Conservation (phyloP, 2,113 vertebrate species). For the Chiloscyllium plagiosum region DNA sequence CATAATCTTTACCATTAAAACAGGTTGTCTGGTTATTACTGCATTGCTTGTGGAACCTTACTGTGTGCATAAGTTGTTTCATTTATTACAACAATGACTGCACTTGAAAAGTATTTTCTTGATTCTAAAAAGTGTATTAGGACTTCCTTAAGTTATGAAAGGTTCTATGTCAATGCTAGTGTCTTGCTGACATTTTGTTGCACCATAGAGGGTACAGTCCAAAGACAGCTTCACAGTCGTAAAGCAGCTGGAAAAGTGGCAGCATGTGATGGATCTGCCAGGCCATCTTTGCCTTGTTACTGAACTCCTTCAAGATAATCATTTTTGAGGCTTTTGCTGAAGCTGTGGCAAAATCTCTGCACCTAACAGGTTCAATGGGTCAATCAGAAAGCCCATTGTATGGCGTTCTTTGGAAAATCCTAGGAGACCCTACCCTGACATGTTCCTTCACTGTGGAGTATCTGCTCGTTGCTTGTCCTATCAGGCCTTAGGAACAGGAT, state of each 20-base stretch:
- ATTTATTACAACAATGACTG: too few species aligned
- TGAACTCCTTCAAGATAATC: neutral
- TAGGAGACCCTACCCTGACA: neutral
- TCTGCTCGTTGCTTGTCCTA: neutral
- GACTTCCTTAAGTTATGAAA: too few species aligned
- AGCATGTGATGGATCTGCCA: neutral
- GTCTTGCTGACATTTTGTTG: neutral
- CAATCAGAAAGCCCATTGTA: neutral
- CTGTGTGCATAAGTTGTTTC: too few species aligned
- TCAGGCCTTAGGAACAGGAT: too few species aligned
- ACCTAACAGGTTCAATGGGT: neutral
- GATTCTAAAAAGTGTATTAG: too few species aligned
- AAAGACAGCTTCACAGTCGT: neutral
- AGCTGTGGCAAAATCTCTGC: neutral
- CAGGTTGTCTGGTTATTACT: too few species aligned
- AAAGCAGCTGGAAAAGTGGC: neutral
- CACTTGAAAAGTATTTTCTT: too few species aligned
- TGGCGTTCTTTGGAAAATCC: neutral
- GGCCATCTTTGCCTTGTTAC: neutral
- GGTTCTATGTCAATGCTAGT: neutral
- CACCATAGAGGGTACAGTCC: neutral
- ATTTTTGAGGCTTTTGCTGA: neutral
- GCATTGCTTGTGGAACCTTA: too few species aligned
- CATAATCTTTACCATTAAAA: too few species aligned
- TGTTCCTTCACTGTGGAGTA: neutral